phyloP scores from a whole-genome alignment of 2,113 vertebrate species.

The Oryzias woworae region DNA sequence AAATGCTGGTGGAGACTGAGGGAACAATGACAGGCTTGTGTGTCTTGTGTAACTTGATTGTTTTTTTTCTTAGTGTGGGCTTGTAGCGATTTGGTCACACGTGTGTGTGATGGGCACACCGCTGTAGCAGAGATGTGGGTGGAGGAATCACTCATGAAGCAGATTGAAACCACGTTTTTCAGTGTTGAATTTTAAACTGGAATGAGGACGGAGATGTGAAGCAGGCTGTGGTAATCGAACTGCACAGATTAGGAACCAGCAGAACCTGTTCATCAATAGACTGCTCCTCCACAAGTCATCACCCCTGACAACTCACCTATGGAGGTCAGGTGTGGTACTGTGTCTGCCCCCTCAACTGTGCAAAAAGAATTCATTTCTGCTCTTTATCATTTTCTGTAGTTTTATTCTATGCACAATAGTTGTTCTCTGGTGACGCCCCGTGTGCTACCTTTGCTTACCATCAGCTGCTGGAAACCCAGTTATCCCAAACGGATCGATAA shows the following conservation, averaged over 20 bases:
- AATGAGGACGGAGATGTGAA: not conserved
- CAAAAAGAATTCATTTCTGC: too few species aligned
- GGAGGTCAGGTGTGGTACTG: too few species aligned
- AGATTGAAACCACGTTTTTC: slow-evolving; percentile 6
- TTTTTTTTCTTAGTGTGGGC: slow-evolving; percentile 15
- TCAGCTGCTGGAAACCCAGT: too few species aligned
- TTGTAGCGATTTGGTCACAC: not conserved
- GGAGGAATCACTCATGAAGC: slow-evolving; percentile 18
- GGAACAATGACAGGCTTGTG: slow-evolving; percentile 61
- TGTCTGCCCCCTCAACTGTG: too few species aligned
- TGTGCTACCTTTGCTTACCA: too few species aligned
- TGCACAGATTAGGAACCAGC: not conserved
- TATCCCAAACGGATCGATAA: too few species aligned
- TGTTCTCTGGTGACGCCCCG: too few species aligned
- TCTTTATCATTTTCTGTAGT: too few species aligned
- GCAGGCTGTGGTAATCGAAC: not conserved
- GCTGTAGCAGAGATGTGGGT: slow-evolving; percentile 15
- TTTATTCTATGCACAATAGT: too few species aligned
- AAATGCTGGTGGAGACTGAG: slow-evolving; percentile 12
- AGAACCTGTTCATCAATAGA: too few species aligned
- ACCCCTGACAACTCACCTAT: too few species aligned
- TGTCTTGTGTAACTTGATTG: slow-evolving; percentile 32
- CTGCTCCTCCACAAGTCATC: too few species aligned
- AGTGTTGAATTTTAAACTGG: not conserved
- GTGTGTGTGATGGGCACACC: slow-evolving; percentile 5